Evolutionary conservation across 1,140 invertebrate species (phyloP).

Genomic region (Centruroides sculpturatus): DNA sequence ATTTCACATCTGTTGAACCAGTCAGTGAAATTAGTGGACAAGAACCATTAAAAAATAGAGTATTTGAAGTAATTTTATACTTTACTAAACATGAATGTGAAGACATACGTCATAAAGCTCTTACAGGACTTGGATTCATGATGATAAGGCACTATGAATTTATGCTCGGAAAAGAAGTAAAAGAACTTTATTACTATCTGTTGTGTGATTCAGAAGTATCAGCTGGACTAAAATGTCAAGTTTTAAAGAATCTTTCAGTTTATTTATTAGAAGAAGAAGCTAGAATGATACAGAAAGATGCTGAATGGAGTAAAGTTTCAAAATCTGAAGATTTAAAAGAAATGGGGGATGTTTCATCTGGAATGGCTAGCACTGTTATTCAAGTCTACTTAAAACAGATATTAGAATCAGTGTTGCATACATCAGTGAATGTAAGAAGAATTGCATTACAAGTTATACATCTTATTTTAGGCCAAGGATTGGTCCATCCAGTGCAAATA

Average conservation of each 20-base stretch:
- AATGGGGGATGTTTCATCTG: conserved; percentile 88
- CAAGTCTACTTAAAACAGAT: conserved; percentile 93
- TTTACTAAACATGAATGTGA: conserved; percentile 50
- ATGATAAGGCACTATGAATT: conserved; percentile 92
- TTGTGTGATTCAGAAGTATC: conserved; percentile 50
- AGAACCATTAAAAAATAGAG: conserved; percentile 59
- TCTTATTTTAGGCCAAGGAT: conserved; percentile 83
- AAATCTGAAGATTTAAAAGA: conserved; percentile 90
- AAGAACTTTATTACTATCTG: conserved; percentile 74
- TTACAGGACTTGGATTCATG: conserved; percentile 59
- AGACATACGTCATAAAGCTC: conserved; percentile 54
- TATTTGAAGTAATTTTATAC: conserved; percentile 75
- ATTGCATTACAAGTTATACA: conserved; percentile 85
- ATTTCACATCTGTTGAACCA: conserved; percentile 45
- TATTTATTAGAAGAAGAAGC: conserved; percentile 92
- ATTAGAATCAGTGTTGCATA: conserved; percentile 77
- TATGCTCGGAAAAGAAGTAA: conserved; percentile 71
- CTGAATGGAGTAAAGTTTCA: conserved; percentile 84
- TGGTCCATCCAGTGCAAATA: conserved; percentile 94
- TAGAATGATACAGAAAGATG: conserved; percentile 88
- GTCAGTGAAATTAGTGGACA: conserved; percentile 32
- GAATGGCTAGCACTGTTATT: conserved; percentile 95
- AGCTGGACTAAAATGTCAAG: conserved; percentile 62
- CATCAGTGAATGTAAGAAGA: conserved; percentile 62
- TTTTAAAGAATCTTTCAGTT: conserved; percentile 83